These are phyloP conservation scores for Pelecanoides urinatrix DNA, from an alignment of 2,113 vertebrate species.

Conservation along the genomic window DNA sequence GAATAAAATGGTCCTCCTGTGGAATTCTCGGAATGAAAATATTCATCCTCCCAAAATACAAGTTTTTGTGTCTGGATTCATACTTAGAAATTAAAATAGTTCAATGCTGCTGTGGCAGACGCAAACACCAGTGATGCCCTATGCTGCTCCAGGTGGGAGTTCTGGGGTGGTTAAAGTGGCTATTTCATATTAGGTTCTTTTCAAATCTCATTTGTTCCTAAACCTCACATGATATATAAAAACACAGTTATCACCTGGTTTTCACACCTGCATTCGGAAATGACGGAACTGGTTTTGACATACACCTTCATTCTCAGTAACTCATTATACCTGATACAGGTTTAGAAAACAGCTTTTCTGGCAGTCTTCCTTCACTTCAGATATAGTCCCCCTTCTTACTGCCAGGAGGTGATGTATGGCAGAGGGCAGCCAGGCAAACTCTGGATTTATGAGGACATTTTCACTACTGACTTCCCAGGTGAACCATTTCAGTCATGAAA, in stretches of 20 bases:
- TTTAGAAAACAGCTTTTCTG: not conserved
- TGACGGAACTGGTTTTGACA: not conserved
- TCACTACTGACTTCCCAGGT: not conserved
- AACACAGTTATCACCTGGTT: not conserved
- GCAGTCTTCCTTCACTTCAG: not conserved
- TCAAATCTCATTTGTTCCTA: not conserved
- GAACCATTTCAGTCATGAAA: conserved; percentile 24
- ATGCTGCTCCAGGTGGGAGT: not conserved
- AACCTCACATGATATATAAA: not conserved
- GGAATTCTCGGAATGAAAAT: not conserved
- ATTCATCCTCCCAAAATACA: not conserved
- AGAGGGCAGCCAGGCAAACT: not conserved
- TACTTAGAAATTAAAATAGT: not conserved
- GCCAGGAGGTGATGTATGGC: not conserved
- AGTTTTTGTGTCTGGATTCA: not conserved
- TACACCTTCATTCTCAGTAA: not conserved
- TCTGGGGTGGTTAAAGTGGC: not conserved
- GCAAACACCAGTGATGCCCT: not conserved
- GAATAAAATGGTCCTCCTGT: not conserved
- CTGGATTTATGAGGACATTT: not conserved
- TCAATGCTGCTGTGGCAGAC: not conserved
- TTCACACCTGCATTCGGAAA: not conserved
- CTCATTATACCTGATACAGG: not conserved
- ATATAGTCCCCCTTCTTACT: not conserved
- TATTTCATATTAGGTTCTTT: not conserved